phyloP scores from a whole-genome alignment of 2,888 invertebrate species.

The Lasioglossum lativentre region DNA sequence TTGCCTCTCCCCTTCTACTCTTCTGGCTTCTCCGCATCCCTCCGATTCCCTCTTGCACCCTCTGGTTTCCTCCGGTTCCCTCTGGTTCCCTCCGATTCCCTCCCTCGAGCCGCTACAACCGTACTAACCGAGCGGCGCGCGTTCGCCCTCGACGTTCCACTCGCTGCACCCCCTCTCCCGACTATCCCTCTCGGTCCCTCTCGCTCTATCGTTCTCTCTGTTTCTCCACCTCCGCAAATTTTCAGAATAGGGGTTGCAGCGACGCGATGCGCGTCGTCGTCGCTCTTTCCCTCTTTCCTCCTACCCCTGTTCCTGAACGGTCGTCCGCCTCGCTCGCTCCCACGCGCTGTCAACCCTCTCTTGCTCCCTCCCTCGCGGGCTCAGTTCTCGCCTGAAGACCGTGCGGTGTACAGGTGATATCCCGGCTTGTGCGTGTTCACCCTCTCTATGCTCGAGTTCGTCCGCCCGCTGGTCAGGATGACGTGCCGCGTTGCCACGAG shows the following conservation, averaged over 20 bases:
- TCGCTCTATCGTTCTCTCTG: background rate
- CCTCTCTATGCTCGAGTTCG: conserved; percentile 54
- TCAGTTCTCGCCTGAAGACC: conserved; percentile 82
- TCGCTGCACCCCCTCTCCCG: conserved; percentile 35
- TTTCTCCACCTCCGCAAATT: conserved; percentile 49
- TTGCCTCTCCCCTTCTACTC: conserved; percentile 35
- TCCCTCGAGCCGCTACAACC: conserved; percentile 48
- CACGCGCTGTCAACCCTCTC: conserved; percentile 44
- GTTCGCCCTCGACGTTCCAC: conserved; percentile 55
- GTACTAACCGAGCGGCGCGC: conserved; percentile 71
- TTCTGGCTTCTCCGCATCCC: conserved; percentile 38
- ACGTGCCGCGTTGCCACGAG: conserved; percentile 64
- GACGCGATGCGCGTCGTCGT: conserved; percentile 47
- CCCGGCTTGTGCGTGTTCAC: conserved; percentile 56
- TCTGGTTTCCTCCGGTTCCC: background rate
- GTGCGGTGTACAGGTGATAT: conserved; percentile 73
- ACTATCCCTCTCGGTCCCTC: background rate
- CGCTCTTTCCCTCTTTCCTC: conserved; percentile 42
- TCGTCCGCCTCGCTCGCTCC: conserved; percentile 18
- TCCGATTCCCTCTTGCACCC: conserved; percentile 24
- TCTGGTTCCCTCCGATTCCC: conserved; percentile 1
- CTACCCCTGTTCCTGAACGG: conserved; percentile 44
- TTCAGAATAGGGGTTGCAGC: conserved; percentile 64
- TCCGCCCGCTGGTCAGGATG: conserved; percentile 55
- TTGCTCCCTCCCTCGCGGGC: conserved; percentile 65